phyloP scores from a whole-genome alignment of 2,113 vertebrate species.

The Thinocorus orbignyianus region DNA sequence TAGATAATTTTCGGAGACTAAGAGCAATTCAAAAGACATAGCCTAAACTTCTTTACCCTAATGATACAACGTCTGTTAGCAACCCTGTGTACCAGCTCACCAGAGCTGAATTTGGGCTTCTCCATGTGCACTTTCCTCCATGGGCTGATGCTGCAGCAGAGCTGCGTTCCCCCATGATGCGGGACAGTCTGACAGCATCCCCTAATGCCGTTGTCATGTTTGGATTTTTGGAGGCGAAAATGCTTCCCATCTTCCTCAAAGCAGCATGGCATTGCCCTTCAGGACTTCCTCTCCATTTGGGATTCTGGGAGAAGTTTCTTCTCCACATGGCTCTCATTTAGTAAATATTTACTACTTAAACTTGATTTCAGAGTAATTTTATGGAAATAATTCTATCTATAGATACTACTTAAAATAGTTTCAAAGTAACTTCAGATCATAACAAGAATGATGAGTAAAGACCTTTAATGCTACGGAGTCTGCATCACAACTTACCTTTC shows the following conservation, averaged over 20 bases:
- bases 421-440: background rate
- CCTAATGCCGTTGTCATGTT: background rate
- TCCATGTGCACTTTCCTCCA: accelerated
- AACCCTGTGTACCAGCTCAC: background rate
- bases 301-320: background rate
- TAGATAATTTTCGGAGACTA: background rate
- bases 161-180: background rate
- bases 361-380: background rate
- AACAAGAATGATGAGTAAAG: background rate
- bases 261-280: background rate
- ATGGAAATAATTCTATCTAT: background rate
- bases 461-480: background rate
- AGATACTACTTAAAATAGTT: background rate
- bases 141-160: background rate
- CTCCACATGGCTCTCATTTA: background rate
- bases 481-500: background rate
- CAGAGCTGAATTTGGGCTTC: background rate
- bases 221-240: background rate
- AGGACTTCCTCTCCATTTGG: background rate
- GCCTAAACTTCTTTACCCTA: background rate
- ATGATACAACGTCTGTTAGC: background rate
- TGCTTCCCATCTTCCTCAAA: background rate
- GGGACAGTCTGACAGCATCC: background rate
- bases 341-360: background rate
- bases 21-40: background rate